Evolutionary conservation across 2,113 vertebrate genomes (phyloP), one percentile per base, ranked within the genome.

Genomic region (Clarias gariepinus): DNA sequence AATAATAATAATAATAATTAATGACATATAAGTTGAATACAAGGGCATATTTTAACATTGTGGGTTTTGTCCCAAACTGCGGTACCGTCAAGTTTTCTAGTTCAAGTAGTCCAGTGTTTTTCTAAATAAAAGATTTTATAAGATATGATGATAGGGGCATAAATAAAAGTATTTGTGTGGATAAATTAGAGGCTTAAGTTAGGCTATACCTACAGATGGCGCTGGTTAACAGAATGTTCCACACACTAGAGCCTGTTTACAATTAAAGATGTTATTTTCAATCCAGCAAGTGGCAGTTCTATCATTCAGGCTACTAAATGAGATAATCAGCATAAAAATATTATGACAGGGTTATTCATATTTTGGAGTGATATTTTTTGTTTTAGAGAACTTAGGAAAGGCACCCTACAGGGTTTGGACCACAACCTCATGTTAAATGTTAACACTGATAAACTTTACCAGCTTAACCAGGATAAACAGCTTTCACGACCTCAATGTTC

Each of bases 131-230:
- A 74, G 18, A 21, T 19, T 47, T 47, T 21, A 71, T 41, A 3
- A 47, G 21, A 47, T 74, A 47, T 25, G 9, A 12, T 47, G 36
- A 21, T 12, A 74, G 18, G 19, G 11, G 3, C 18, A 2, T 69
- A 69, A 36, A 10, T 33, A 33, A 33, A 33, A 8, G 36, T 4
- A 2, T 36, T 21, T 41, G n/a, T 68, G 30, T 71, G 33, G 0
- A 21, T 41, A 73, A 41, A 73, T 16, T 71, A 11, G 11, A 25
- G 10, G 23, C 0, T 52, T 13, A 52, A 55, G 16, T 57, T 7
- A 47, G 41, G 41, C 41, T 47, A 19, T 33, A 30, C 63, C 81
- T 15, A 55, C 25, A 82, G 81, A 68, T 82, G 81, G 81, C 41
- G 81, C 81, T 82, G 6, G 23, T 82, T 66, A 21, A 53, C 61